Percentiles rank a stretch among this genome's conserved stretches.
Conservation (phyloP, 35 echinoderm and acorn worm genomes). For the Lytechinus variegatus region DNA sequence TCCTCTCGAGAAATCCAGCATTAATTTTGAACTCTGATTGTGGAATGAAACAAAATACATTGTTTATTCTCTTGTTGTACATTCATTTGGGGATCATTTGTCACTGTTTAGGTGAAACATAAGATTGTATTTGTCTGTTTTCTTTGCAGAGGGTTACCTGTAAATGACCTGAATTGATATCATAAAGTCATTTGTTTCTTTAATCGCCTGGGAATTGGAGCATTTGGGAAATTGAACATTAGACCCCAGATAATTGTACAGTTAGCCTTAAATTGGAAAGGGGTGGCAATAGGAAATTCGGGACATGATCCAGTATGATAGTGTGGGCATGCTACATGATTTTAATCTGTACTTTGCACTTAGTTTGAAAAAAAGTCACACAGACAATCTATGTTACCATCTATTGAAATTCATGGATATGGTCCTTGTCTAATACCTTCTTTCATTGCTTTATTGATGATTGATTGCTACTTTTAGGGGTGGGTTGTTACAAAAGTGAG, state of each 20-base stretch:
- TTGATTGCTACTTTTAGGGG: no score
- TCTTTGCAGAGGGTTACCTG: not conserved
- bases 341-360: not conserved
- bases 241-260: not conserved
- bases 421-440: no score
- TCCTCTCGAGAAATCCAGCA: not conserved
- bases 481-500: no score
- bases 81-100: not conserved
- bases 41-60: not conserved
- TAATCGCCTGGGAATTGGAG: not conserved
- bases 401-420: no score
- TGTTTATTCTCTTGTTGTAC: not conserved
- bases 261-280: not conserved
- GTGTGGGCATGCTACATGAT: not conserved
- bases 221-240: not conserved
- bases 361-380: not conserved
- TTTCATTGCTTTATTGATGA: no score
- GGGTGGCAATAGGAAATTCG: not conserved
- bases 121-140: not conserved
- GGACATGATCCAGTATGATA: not conserved
- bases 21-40: not conserved
- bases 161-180: constrained; percentile 19
- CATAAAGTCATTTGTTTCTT: not conserved
- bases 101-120: constrained; percentile 10
- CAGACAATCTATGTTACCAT: not conserved